Evolutionary conservation across 1,140 invertebrate species (phyloP), one percentile per base, ranked within the genome.

Genomic region (Tigriopus japonicus): DNA sequence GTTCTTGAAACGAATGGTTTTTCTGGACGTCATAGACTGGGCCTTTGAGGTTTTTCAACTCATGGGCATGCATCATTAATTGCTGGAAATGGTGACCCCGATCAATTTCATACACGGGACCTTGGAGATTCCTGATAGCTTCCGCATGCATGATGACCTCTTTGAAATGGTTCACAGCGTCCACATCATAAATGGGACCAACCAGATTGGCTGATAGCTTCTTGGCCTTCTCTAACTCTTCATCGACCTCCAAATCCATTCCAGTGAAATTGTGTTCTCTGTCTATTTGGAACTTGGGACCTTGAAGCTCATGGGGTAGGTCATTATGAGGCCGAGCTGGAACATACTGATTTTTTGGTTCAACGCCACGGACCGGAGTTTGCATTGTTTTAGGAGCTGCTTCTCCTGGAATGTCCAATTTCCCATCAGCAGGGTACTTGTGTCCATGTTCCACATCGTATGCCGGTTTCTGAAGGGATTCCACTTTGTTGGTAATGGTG

Each of bases 81-180:
- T 51, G 43, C 41, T 61, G 43, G 35, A 61, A 61, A 23, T 61
- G 59, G 21, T 61, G 59, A 56, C 41, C 28, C 52, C 59, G 52
- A 14, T 61, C 59, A 6, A 61, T 40, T n/a, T 61, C 59, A 61
- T 61, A 61, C 6, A 61, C 59, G 6, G 59, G 59, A 14, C 51
- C 51, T 14, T 56, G 28, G 14, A 61, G 43, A 21, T 14, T n/a
- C 7, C 21, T 61, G 14, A 61, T 35, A n/a, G 24, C 28, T n/a
- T 61, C 49, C 2, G 59, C 59, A 55, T 61, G 59, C 45, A 51
- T 61, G 17, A 61, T 41, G 15, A 61, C 19, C 28, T 51, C 59
- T 42, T 61, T 61, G 28, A 61, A 61, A 24, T 61, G 59, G 40
- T 49, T 54, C 15, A 61, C 49, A 17, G 19, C 51, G 40, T 53